Conservation (phyloP, 2,113 vertebrate genomes). For the Paedocypris sp. region DNA sequence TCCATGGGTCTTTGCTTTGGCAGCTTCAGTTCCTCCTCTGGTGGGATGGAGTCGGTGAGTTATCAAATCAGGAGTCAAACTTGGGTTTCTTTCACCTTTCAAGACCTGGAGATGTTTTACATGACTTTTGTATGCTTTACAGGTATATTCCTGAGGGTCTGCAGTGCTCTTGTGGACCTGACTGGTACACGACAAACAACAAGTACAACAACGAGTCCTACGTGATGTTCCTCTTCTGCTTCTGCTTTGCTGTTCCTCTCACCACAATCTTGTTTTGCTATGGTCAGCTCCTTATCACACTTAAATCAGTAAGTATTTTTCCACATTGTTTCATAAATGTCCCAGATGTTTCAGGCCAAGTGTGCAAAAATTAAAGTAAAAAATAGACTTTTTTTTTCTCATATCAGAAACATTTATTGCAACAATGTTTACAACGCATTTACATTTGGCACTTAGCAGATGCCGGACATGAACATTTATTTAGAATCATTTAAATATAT, state of each 20-base stretch:
- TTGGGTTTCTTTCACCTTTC: too few relatives aligned
- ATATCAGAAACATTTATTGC: too few relatives aligned
- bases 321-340: not conserved
- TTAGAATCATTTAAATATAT: too few relatives aligned
- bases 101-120: too few relatives aligned
- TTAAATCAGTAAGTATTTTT: conserved; percentile 49
- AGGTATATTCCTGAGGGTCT: conserved; percentile 67
- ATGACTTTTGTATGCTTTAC: too few relatives aligned
- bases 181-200: conserved; percentile 65
- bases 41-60: conserved; percentile 65
- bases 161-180: conserved; percentile 63
- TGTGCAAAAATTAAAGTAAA: too few relatives aligned
- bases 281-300: conserved; percentile 54
- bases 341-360: not conserved
- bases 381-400: too few relatives aligned
- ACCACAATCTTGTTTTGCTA: conserved; percentile 58
- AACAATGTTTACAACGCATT: too few relatives aligned
- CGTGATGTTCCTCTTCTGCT: conserved; percentile 63
- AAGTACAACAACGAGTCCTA: conserved; percentile 65
- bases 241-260: conserved; percentile 66
- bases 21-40: conserved; percentile 51
- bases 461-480: too few relatives aligned
- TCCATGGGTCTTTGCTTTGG: conserved; percentile 51
- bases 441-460: too few relatives aligned
- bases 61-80: too few relatives aligned